Percentiles rank a stretch among this genome's conserved stretches.
phyloP scores from a whole-genome alignment of 2,888 invertebrate genomes.

The Branchinecta sandiegonensis region DNA sequence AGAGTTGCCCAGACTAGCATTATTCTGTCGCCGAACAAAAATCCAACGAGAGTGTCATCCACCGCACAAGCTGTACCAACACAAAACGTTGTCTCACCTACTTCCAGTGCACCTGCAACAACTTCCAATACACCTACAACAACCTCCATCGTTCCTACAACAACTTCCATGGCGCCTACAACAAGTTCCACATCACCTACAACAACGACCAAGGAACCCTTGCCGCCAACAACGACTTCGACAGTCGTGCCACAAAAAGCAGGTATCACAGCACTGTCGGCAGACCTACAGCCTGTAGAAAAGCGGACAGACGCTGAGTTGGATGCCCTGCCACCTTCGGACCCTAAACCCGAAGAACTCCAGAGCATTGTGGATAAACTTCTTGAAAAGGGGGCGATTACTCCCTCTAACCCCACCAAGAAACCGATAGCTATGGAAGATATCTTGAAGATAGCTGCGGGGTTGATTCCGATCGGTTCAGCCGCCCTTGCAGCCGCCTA shows the following conservation, averaged over 20 bases:
- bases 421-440: slow-evolving; percentile 6
- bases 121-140: too few relatives aligned
- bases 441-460: slow-evolving; percentile 4
- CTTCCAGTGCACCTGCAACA: neutral
- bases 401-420: slow-evolving; percentile 2
- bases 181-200: too few relatives aligned
- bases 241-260: too few relatives aligned
- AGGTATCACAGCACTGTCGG: too few relatives aligned
- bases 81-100: neutral
- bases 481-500: slow-evolving; percentile 2
- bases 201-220: too few relatives aligned
- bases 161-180: too few relatives aligned
- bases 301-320: neutral
- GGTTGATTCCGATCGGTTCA: neutral
- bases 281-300: neutral
- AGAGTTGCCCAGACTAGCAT: neutral
- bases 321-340: neutral
- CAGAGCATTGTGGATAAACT: slow-evolving; percentile 4
- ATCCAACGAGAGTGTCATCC: neutral
- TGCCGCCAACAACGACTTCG: too few relatives aligned
- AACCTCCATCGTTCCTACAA: too few relatives aligned
- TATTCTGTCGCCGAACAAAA: neutral
- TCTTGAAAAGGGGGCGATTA: neutral
- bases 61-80: neutral
- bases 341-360: neutral